Evolutionary conservation across 1,140 invertebrate genomes (phyloP).

Genomic region (Trachymyrmex septentrionalis): DNA sequence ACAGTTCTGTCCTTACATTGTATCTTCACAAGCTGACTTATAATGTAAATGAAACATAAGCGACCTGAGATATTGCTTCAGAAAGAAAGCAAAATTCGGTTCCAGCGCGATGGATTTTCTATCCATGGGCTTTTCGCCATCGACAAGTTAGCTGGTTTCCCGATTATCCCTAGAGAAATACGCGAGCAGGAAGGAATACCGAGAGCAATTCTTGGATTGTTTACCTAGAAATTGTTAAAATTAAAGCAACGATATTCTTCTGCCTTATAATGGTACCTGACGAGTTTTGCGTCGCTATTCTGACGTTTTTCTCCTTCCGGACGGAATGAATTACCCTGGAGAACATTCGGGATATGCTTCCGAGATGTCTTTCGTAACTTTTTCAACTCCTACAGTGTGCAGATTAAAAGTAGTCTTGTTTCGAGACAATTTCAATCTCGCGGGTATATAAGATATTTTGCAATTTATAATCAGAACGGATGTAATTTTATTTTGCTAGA

Average conservation of each 20-base stretch:
- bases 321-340: slow-evolving; percentile 36
- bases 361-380: not conserved
- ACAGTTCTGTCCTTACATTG: not conserved
- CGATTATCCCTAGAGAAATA: slow-evolving; percentile 76
- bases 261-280: slow-evolving; percentile 5
- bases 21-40: not conserved
- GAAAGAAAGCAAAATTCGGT: slow-evolving; percentile 41
- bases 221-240: slow-evolving; percentile 70
- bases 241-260: slow-evolving; percentile 66
- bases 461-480: not conserved
- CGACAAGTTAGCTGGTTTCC: not conserved
- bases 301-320: slow-evolving; percentile 16
- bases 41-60: slow-evolving; percentile 40
- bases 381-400: slow-evolving; percentile 51
- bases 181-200: slow-evolving; percentile 21
- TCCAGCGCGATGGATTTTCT: slow-evolving; percentile 48
- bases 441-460: not conserved
- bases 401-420: slow-evolving; percentile 46
- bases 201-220: slow-evolving; percentile 74
- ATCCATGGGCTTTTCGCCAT: not conserved
- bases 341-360: slow-evolving; percentile 46
- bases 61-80: slow-evolving; percentile 37
- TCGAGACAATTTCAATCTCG: slow-evolving; percentile 27
- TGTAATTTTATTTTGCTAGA: not conserved
- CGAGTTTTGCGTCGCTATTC: slow-evolving; percentile 22